Base-by-base conservation (phyloP, 1,140 invertebrate genomes). In the Drosophila mojavensis region DNA sequence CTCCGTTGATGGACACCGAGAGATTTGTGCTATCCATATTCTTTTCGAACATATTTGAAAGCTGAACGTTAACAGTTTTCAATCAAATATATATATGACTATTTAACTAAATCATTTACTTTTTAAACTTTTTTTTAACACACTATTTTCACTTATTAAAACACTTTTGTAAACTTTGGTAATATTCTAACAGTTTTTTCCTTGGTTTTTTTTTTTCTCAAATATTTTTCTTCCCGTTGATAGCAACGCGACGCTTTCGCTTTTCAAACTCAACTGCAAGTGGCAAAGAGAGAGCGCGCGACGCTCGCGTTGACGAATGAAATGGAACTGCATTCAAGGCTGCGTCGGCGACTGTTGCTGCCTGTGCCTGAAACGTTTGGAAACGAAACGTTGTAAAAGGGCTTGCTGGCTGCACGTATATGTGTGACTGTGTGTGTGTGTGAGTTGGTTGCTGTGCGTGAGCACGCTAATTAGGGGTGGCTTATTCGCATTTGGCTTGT, bases 221-320 rank as follows among this genome's bases (percentile, higher is more conserved):
- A 45, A 47, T 47, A 13, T 54, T 60, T 50, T 45, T 60, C 61
- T 39, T 48, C 20, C 15, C 53, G 53, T 33, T 56, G 26, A 11
- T 24, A 50, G 43, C 72, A 28, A 72, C 84, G 77, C 67, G 53
- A 78, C 84, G 80, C 84, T 82, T 61, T 74, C 80, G 77, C 84
- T 78, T 56, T 89, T 88, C 55, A 89, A 89, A 84, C 77, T 69
- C 80, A 83, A 88, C 78, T 88, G 84, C 84, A 88, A 78, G 69
- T 81, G 68, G 55, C 61, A 50, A 39, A 39, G 36, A 39, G 36
- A 39, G 67, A 69, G 51, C 48, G 74, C 45, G 48, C 62, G 58
- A 45, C 47, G 53, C 43, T 48, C 59, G 68, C 74, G 47, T 26
- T 55, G 62, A 65, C 67, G 63, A 68, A 41, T 60, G 30, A 33